Base-by-base conservation (phyloP, 1,140 invertebrate species). In the Zaprionus davidi region DNA sequence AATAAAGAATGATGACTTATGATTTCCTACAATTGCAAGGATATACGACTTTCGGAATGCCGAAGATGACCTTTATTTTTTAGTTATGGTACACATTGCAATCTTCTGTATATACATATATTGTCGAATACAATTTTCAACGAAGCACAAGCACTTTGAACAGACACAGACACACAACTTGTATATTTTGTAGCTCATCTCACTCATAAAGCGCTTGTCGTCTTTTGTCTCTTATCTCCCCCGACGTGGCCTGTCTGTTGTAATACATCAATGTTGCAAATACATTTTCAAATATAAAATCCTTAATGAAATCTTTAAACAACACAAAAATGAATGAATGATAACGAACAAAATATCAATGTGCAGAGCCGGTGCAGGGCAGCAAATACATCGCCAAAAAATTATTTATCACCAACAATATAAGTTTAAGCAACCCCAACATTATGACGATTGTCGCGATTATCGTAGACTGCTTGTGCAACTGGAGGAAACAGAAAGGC, bases 401-500 rank as follows among this genome's bases (percentile, higher is more conserved):
- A 91, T 90, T 81, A 83, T 85, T 85, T 91, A 91, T 74, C 84
- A 88, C 70, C 86, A 88, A 88, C 84, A 81, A 88, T 85, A 88
- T 79, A 91, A 82, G 73, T 82, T 91, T 81, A 87, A 84, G 79
- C 72, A 88, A 86, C 80, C 84, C 22, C 82, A 91, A 91, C 80
- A 86, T 80, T 84, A 84, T 88, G 88, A 90, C 82, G 82, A 92
- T 74, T 85, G 82, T 93, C 91, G 79, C 77, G 79, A 85, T 87
- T 90, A 86, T 86, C 86, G 74, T 92, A 97, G 97, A 93, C 95
- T 99, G 92, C 94, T 99, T 51, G 96, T 98, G 34, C 98, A 99
- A 94, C 94, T 99, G 80, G 98, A 99, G 93, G 98, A 99, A 94
- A 99, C 98, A 65, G 97, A 98, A 93, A 95, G 95, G 81, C 97